phyloP scores from a whole-genome alignment of 2,797 vertebrate genomes.

The Chromis chromis region DNA sequence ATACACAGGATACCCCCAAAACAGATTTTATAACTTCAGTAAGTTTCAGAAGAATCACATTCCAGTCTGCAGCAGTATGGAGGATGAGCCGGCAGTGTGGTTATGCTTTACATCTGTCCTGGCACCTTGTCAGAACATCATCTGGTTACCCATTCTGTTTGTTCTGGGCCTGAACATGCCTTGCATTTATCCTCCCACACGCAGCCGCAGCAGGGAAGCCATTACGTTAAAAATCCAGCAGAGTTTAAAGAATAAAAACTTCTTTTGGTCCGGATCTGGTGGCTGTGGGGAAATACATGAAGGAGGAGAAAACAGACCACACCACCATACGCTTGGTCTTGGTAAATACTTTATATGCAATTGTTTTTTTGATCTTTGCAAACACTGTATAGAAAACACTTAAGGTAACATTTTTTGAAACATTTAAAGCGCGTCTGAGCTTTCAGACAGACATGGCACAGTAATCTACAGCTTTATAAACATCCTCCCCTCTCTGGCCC shows the following conservation, averaged over 20 bases:
- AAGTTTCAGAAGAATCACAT: constrained; percentile 26
- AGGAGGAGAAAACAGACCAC: constrained; percentile 61
- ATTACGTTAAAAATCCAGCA: constrained; percentile 40
- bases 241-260: constrained; percentile 24
- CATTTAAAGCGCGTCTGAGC: constrained; percentile 85
- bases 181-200: constrained; percentile 67
- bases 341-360: constrained; percentile 87
- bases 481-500: constrained; percentile 57
- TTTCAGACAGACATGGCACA: constrained; percentile 82
- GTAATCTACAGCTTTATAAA: constrained; percentile 82
- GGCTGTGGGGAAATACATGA: constrained; percentile 1
- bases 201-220: constrained; percentile 49
- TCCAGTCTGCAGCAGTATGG: constrained; percentile 6
- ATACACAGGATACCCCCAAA: neutral
- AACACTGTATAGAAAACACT: constrained; percentile 88
- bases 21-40: constrained; percentile 13
- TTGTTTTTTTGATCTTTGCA: constrained; percentile 87
- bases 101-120: constrained; percentile 65
- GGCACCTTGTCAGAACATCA: constrained; percentile 54
- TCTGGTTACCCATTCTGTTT: constrained; percentile 55
- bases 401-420: constrained; percentile 81
- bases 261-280: constrained; percentile 23
- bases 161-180: constrained; percentile 59
- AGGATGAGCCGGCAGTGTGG: constrained; percentile 16
- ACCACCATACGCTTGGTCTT: constrained; percentile 54